phyloP scores from a whole-genome alignment of 2,888 invertebrate species.

The Ecdyonurus torrentis region DNA sequence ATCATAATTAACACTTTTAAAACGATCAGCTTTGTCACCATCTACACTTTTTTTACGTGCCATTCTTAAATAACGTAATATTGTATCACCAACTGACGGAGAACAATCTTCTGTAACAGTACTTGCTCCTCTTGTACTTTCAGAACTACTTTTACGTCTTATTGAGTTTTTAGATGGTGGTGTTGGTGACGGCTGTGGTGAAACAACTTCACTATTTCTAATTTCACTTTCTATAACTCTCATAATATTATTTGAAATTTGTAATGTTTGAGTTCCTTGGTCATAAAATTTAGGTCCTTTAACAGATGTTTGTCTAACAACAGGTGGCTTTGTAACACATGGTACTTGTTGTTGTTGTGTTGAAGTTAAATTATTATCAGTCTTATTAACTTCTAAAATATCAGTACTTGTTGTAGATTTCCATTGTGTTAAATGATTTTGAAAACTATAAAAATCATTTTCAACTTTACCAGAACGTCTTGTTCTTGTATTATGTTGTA shows the following conservation, averaged over 20 bases:
- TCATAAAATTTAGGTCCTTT: neutral
- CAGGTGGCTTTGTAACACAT: neutral
- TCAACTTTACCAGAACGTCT: neutral
- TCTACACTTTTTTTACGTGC: constrained; percentile 75
- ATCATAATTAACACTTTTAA: constrained; percentile 78
- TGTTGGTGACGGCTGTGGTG: neutral
- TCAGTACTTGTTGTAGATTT: neutral
- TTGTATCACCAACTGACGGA: constrained; percentile 73
- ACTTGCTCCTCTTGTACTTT: constrained; percentile 28
- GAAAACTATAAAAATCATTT: neutral
- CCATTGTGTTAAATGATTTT: neutral
- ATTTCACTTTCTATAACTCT: constrained; percentile 30
- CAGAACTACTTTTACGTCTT: constrained; percentile 8
- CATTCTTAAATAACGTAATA: constrained; percentile 72
- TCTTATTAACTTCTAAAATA: neutral
- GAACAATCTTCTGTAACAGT: constrained; percentile 48
- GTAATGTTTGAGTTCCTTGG: constrained; percentile 42
- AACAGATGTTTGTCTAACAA: neutral
- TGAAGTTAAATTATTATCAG: neutral
- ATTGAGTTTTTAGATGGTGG: neutral
- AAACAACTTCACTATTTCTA: constrained; percentile 11
- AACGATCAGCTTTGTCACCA: constrained; percentile 60
- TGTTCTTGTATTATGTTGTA: neutral
- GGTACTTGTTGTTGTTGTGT: neutral
- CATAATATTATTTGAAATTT: constrained; percentile 38